Percentiles rank a stretch among this genome's conserved stretches.
Conservation (phyloP, 2,113 vertebrate species). For the Cyrtonyx montezumae region DNA sequence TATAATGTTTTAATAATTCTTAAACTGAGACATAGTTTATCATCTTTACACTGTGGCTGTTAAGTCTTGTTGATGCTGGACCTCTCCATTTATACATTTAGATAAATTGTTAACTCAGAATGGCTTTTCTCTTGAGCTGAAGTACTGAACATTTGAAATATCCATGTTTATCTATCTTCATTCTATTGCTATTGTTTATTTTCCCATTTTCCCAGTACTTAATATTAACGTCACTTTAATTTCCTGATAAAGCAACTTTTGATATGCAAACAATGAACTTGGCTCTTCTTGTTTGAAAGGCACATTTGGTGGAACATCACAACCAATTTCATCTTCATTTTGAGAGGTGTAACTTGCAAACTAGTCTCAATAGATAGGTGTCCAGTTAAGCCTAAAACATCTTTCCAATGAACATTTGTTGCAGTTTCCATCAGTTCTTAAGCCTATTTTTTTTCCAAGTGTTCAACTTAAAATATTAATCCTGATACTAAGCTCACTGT, state of each 20-base stretch:
- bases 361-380: neutral
- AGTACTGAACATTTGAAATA: neutral
- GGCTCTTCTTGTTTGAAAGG: neutral
- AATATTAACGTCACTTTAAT: neutral
- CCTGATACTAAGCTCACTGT: neutral
- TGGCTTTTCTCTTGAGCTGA: neutral
- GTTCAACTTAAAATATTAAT: constrained; percentile 13
- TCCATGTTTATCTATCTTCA: neutral
- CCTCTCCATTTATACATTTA: neutral
- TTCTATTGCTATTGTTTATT: neutral
- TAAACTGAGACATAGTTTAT: neutral
- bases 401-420: neutral
- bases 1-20: neutral
- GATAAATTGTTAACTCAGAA: neutral
- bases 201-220: neutral
- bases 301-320: neutral
- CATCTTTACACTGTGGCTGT: neutral
- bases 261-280: neutral
- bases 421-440: neutral
- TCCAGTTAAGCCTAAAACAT: constrained; percentile 6
- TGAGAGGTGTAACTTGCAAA: neutral
- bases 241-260: neutral
- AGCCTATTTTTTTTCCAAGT: neutral
- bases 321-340: neutral
- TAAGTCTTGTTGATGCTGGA: neutral